Evolutionary conservation across 2,797 vertebrate species (phyloP).

Genomic region (Furcifer pardalis): DNA sequence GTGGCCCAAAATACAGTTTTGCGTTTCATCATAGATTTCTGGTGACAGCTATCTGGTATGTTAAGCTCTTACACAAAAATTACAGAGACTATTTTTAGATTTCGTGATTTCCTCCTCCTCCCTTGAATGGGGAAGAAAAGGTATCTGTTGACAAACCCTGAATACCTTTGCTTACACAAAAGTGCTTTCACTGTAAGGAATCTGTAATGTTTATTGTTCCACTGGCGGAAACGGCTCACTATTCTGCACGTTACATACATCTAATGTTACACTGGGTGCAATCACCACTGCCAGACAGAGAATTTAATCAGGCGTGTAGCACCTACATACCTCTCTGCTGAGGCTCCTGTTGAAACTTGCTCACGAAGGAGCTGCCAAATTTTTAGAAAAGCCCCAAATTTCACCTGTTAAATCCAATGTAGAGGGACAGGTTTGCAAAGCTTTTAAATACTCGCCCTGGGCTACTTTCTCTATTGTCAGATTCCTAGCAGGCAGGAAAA

Average conservation of each 20-base stretch:
- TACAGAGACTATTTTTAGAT: no score
- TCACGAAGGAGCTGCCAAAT: constrained; percentile 13
- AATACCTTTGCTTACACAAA: background rate
- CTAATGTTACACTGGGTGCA: background rate
- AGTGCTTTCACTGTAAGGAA: background rate
- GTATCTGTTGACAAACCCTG: no score
- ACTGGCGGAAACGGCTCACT: background rate
- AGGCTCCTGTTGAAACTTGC: constrained; percentile 20
- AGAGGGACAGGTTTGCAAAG: constrained; percentile 8
- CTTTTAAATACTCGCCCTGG: constrained; percentile 15
- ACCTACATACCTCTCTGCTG: background rate
- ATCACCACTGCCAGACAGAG: background rate
- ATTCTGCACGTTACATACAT: background rate
- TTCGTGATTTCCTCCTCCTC: no score
- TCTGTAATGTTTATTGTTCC: background rate
- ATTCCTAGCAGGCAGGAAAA: background rate
- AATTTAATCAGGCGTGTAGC: background rate
- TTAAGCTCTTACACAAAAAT: no score
- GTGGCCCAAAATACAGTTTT: no score
- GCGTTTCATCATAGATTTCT: no score
- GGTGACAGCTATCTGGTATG: no score
- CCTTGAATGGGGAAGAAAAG: no score
- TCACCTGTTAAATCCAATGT: constrained; percentile 31
- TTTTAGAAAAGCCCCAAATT: constrained; percentile 27
- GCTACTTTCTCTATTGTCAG: background rate